phyloP scores from a whole-genome alignment of 2,888 invertebrate genomes.

The Tiliacea aurago region DNA sequence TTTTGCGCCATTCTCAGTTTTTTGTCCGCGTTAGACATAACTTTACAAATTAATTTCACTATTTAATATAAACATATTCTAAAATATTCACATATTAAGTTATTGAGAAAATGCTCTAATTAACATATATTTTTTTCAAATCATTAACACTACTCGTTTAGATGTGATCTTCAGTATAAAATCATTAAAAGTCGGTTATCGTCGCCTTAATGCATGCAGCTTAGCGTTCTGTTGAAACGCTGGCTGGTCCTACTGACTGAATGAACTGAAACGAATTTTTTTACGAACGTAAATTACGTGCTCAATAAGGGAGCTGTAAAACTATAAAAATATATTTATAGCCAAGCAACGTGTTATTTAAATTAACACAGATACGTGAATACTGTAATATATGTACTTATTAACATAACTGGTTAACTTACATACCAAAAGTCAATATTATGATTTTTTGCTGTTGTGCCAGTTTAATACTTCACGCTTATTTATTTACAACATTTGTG shows the following conservation, averaged over 20 bases:
- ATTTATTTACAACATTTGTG: background rate
- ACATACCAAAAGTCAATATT: slow-evolving; percentile 49
- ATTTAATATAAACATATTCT: no score
- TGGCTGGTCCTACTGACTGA: background rate
- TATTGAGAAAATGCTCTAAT: no score
- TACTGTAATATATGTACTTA: background rate
- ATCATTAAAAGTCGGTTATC: no score
- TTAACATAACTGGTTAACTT: slow-evolving; percentile 51
- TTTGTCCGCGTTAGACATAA: no score
- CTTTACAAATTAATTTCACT: no score
- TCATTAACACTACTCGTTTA: no score
- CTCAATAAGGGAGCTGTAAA: background rate
- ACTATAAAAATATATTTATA: slow-evolving; percentile 1
- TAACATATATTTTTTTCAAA: no score
- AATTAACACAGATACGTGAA: slow-evolving; percentile 16
- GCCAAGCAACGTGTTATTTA: slow-evolving; percentile 5
- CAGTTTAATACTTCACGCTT: background rate
- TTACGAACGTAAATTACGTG: background rate
- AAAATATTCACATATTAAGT: no score
- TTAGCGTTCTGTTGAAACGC: no score
- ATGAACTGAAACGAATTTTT: background rate
- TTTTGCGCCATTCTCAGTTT: no score
- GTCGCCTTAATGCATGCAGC: no score
- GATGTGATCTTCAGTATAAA: no score
- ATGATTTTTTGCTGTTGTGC: slow-evolving; percentile 43